Evolutionary conservation across 2,888 invertebrate genomes (phyloP).

Genomic region (Sminthurinus aureus): DNA sequence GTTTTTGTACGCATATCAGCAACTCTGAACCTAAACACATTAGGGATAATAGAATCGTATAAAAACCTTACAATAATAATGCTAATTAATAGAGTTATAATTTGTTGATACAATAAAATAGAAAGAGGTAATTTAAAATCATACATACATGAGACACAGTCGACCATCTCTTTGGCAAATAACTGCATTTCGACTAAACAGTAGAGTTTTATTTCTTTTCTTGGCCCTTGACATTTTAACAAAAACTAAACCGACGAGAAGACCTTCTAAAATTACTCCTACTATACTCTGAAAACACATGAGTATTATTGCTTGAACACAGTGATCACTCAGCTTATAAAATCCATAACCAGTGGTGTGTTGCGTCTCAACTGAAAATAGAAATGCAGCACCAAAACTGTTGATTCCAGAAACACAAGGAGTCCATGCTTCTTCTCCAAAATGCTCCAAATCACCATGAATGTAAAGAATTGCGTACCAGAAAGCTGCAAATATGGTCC

Average conservation of each 20-base stretch:
- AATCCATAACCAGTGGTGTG: constrained; percentile 77
- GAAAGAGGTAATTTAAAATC: no score
- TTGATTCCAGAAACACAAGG: constrained; percentile 37
- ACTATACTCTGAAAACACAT: constrained; percentile 53
- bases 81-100: no score
- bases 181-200: constrained; percentile 89
- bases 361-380: constrained; percentile 66
- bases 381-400: constrained; percentile 38
- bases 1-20: constrained; percentile 36
- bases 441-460: constrained; percentile 42
- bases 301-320: constrained; percentile 47
- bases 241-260: constrained; percentile 72
- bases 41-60: not conserved
- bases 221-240: constrained; percentile 96
- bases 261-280: constrained; percentile 60
- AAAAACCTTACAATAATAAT: not conserved
- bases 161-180: constrained; percentile 85
- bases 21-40: constrained; percentile 26
- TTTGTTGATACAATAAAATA: no score
- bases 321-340: constrained; percentile 50
- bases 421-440: constrained; percentile 27
- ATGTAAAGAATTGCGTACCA: constrained; percentile 42
- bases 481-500: constrained; percentile 35
- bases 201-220: constrained; percentile 88
- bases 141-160: constrained; percentile 74